phyloP scores from a whole-genome alignment of 2,797 vertebrate genomes.

The Xenentodon cancila region DNA sequence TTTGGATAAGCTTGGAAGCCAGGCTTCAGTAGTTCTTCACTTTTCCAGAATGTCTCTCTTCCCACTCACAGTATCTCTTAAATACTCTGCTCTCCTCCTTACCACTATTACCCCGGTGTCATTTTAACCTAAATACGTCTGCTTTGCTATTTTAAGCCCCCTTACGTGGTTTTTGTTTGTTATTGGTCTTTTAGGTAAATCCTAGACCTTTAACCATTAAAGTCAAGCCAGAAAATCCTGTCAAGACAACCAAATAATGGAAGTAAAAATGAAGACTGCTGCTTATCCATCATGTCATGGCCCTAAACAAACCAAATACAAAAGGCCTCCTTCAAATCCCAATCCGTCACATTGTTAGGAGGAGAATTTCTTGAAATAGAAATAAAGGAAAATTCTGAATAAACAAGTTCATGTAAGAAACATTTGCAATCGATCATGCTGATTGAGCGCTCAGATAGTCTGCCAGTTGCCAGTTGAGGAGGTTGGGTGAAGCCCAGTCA shows the following conservation, averaged over 20 bases:
- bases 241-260: too few species aligned
- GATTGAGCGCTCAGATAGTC: constrained; percentile 43
- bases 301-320: background rate
- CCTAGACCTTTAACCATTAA: too few species aligned
- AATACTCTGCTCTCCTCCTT: constrained; percentile 8
- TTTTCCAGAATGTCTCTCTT: background rate
- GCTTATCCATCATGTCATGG: too few species aligned
- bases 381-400: constrained; percentile 32
- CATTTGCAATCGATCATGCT: constrained; percentile 55
- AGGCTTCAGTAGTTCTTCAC: constrained; percentile 1
- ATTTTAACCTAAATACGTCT: constrained; percentile 1
- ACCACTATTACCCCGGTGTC: constrained; percentile 3
- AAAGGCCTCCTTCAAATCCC: constrained; percentile 8
- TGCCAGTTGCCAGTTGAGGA: constrained; percentile 50
- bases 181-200: too few species aligned
- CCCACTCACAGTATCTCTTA: background rate
- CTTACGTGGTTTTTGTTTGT: too few species aligned
- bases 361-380: constrained; percentile 27
- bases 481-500: constrained; percentile 31
- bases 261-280: too few species aligned
- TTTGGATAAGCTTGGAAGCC: constrained; percentile 35
- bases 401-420: constrained; percentile 58
- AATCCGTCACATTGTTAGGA: constrained; percentile 3
- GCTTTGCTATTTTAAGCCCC: too few species aligned
- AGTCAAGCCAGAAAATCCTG: too few species aligned